Conservation (phyloP, 2,113 vertebrate genomes). For the Erythrocercus mccallii region DNA sequence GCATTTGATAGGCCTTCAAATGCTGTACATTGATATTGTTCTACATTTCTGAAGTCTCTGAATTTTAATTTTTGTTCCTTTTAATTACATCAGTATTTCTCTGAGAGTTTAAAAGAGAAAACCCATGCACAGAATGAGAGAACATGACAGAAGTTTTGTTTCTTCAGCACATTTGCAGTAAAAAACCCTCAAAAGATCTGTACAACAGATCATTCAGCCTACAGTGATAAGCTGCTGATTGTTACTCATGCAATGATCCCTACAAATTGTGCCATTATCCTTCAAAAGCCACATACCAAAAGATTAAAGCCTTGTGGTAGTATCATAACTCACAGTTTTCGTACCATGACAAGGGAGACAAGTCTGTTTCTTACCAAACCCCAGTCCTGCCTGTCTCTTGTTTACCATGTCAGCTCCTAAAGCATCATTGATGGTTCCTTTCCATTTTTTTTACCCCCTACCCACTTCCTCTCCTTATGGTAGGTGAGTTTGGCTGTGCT, state of each 20-base stretch:
- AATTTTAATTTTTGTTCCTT: not conserved
- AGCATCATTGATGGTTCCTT: not conserved
- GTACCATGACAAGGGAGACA: not conserved
- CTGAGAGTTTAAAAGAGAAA: not conserved
- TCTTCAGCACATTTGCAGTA: not conserved
- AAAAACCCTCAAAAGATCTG: not conserved
- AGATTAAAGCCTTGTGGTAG: not conserved
- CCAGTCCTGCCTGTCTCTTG: not conserved
- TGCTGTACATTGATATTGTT: not conserved
- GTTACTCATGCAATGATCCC: not conserved
- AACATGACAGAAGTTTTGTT: not conserved
- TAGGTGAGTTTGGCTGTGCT: not conserved
- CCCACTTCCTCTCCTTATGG: not conserved
- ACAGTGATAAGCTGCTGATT: not conserved
- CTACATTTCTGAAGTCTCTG: not conserved
- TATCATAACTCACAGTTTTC: not conserved
- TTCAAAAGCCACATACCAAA: not conserved
- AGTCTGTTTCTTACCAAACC: not conserved
- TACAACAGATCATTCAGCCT: not conserved
- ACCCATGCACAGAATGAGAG: not conserved
- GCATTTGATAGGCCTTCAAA: not conserved
- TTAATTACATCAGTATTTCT: not conserved
- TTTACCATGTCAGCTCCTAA: not conserved
- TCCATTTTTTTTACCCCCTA: not conserved
- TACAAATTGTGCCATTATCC: not conserved